Evolutionary conservation across 1,140 invertebrate genomes (phyloP).

Genomic region (Cephus cinctus): DNA sequence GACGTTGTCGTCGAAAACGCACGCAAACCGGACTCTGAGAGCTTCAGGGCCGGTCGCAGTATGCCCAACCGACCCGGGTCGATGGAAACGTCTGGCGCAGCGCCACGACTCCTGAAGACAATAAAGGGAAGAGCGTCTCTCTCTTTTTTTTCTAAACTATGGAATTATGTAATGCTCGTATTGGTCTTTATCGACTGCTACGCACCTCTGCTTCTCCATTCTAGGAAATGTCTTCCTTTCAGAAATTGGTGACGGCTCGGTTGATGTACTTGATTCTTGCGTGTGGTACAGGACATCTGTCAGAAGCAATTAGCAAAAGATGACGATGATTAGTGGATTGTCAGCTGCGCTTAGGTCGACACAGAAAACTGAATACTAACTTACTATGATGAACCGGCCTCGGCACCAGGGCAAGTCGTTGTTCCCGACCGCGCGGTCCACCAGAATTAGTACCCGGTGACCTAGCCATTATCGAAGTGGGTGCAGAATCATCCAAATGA

Average conservation of each 20-base stretch:
- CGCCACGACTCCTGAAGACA: conserved; percentile 41
- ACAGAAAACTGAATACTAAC: conserved; percentile 59
- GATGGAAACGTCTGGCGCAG: conserved; percentile 40
- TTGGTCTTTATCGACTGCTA: too few species aligned
- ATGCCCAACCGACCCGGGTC: conserved; percentile 35
- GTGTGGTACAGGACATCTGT: conserved; percentile 56
- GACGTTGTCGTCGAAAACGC: conserved; percentile 44
- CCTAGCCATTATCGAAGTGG: conserved; percentile 43
- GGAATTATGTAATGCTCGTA: too few species aligned
- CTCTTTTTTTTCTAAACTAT: conserved; percentile 1
- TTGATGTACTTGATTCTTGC: conserved; percentile 59
- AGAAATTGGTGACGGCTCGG: conserved; percentile 58
- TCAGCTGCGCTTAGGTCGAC: conserved; percentile 23
- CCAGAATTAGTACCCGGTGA: conserved; percentile 47
- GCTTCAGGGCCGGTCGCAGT: conserved; percentile 37
- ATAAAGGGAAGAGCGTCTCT: too few species aligned
- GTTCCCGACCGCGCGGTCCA: conserved; percentile 39
- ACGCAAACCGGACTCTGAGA: conserved; percentile 43
- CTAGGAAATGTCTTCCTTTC: conserved; percentile 56
- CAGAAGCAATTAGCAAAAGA: conserved; percentile 28
- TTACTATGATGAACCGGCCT: conserved; percentile 64
- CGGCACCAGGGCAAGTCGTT: conserved; percentile 49
- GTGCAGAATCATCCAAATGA: conserved; percentile 56
- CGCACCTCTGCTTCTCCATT: conserved; percentile 49
- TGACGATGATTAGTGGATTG: conserved; percentile 21